Conservation (phyloP, 2,797 vertebrate species). For the Petrocephalus schoutedeni region DNA sequence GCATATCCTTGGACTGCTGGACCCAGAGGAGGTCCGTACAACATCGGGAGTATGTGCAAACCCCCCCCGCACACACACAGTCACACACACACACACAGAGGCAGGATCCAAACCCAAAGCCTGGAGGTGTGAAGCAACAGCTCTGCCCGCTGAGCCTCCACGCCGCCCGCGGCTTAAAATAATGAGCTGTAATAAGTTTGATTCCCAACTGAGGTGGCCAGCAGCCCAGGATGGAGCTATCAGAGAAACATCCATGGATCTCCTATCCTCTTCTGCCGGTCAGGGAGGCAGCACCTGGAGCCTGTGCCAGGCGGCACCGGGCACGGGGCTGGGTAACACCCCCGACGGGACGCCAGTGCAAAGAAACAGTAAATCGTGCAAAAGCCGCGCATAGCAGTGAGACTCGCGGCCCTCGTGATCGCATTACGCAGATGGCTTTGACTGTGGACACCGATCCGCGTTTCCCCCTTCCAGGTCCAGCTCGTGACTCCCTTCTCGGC, state of each 20-base stretch:
- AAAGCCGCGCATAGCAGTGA: not conserved
- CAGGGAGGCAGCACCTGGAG: not conserved
- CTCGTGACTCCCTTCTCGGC: not conserved
- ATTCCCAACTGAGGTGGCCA: not conserved
- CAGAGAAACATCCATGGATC: not conserved
- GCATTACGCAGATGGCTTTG: not conserved
- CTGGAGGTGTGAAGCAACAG: not conserved
- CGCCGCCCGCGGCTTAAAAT: not conserved
- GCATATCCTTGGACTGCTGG: no score
- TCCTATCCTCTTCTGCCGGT: not conserved
- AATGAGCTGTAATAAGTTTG: conserved; percentile 10
- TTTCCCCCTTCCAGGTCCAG: not conserved
- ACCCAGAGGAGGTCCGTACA: no score
- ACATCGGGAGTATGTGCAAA: no score
- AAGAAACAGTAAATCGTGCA: not conserved
- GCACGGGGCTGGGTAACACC: not conserved
- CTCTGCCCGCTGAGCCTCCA: not conserved
- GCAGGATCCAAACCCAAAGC: not conserved
- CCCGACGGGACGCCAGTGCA: not conserved
- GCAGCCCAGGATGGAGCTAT: not conserved
- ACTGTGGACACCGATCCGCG: not conserved
- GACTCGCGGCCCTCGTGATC: not conserved
- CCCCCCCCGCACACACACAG: not conserved
- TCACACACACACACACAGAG: not conserved
- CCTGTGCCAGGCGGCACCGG: not conserved